Percentiles rank a stretch among this genome's conserved stretches.
Evolutionary conservation across 35 echinoderm and acorn worm species (phyloP).

Genomic region (Lytechinus variegatus): DNA sequence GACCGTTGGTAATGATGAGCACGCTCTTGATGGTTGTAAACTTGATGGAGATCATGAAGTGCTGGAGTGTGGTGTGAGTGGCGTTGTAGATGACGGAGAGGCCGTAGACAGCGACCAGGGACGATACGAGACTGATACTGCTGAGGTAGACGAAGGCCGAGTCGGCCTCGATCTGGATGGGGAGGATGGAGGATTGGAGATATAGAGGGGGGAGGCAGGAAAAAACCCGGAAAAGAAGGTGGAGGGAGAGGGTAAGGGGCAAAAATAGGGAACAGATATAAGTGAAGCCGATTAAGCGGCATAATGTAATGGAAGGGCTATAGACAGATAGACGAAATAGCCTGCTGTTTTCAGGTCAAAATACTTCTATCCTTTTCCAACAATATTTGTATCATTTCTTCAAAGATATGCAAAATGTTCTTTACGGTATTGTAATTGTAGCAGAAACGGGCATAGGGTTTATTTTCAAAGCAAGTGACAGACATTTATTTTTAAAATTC

Average conservation of each 20-base stretch:
- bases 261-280: background rate
- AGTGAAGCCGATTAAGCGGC: too few species aligned
- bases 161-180: background rate
- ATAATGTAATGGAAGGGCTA: too few species aligned
- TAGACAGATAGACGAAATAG: too few species aligned
- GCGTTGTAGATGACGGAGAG: conserved; percentile 62
- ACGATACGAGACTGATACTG: conserved; percentile 38
- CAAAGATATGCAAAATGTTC: too few species aligned
- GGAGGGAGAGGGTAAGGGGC: background rate
- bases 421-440: too few species aligned
- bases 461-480: too few species aligned
- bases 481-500: too few species aligned
- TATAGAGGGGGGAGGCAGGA: background rate
- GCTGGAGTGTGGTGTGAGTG: conserved; percentile 16
- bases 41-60: conserved; percentile 42
- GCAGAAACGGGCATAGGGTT: too few species aligned
- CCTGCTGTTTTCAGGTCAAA: too few species aligned
- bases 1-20: conserved; percentile 63
- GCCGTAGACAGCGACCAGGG: conserved; percentile 58
- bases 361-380: too few species aligned
- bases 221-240: background rate
- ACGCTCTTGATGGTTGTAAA: conserved; percentile 57
- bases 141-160: conserved; percentile 64
- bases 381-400: too few species aligned
- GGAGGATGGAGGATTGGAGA: background rate